Base-by-base conservation (phyloP, 92 coral and sea anemone species). In the Umimayanthus kanabou region DNA sequence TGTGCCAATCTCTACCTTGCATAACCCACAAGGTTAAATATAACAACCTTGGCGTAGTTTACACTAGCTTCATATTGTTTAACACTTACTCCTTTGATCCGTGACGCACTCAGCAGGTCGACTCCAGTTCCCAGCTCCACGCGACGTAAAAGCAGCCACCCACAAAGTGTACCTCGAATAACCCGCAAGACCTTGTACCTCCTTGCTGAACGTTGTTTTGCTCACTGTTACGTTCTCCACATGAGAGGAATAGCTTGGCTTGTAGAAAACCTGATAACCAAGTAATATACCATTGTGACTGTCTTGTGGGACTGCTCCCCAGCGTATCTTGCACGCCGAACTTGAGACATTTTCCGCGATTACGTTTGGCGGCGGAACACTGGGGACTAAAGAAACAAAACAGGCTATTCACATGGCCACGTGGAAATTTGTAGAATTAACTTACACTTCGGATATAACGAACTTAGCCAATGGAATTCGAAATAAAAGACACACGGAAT, bases 111-210 rank as follows among this genome's bases (percentile, higher is more conserved):
- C 42, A 6, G 9, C 76, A 28, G 43, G 2, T 26, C 11, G 6
- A 33, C 76, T 72, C 76, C 18, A 29, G 42, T 72, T 72, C 76
- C 76, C 76, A 9, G 40, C 20, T 78, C 82, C 82, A 45, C 82
- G 82, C 23, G 82, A 49, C 7, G 82, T 78, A 49, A 78, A 78
- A 10, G 37, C 67, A 7, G 82, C 82, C n/a, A 78, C 82, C 82
- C 82, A 78, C 33, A 78, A 14, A 16, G 6, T 11, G 65, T 78
- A 78, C 65, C n/a, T n/a, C 30, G 82, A 43, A 25, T 78, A 78
- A 30, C 82, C 82, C 42, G 82, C 82, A 39, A 78, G 82, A 1
- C 82, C 82, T 49, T 78, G 39, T 14, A 78, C 64, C 66, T 43
- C 61, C 37, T 23, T 78, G 23, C 66, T 78, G 4, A 43, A 29